Conservation (phyloP, 2,888 invertebrate genomes). For the Panzeria rudis region DNA sequence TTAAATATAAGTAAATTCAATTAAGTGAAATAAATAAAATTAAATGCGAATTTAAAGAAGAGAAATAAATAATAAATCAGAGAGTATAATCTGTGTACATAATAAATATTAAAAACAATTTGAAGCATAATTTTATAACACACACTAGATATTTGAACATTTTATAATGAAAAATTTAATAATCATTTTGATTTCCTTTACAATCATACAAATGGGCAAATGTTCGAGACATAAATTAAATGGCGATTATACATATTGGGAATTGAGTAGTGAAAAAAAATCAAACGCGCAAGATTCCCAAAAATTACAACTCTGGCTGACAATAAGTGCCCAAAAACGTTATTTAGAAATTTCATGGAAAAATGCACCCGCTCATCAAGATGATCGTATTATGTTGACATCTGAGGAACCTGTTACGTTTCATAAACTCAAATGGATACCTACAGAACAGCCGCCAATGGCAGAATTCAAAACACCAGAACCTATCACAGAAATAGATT, state of each 20-base stretch:
- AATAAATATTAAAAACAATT: conserved; percentile 6
- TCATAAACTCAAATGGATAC: conserved; percentile 74
- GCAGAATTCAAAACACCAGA: conserved; percentile 75
- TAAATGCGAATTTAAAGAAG: conserved; percentile 7
- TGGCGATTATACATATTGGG: conserved; percentile 63
- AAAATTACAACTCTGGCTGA: conserved; percentile 78
- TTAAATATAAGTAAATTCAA: conserved; percentile 55
- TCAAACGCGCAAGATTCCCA: conserved; percentile 63
- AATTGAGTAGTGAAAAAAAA: conserved; percentile 65
- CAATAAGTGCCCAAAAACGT: conserved; percentile 81
- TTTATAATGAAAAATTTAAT: conserved; percentile 60
- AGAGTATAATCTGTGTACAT: background rate
- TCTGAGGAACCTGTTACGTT: conserved; percentile 79
- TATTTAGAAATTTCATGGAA: conserved; percentile 82
- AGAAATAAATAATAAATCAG: too few species aligned
- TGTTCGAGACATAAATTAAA: conserved; percentile 14
- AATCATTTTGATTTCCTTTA: conserved; percentile 47
- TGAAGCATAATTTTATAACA: background rate
- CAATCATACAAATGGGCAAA: conserved; percentile 54
- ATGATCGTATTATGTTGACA: conserved; percentile 81
- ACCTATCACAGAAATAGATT: conserved; percentile 22
- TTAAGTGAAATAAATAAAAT: conserved; percentile 24
- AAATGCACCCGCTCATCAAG: conserved; percentile 78
- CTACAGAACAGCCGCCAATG: conserved; percentile 75
- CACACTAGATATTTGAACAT: conserved; percentile 42